A percentile compares a stretch with the other conserved stretches of the same genome.
phyloP scores from a whole-genome alignment of 1,140 invertebrate species.

The Dinoponera quadriceps region DNA sequence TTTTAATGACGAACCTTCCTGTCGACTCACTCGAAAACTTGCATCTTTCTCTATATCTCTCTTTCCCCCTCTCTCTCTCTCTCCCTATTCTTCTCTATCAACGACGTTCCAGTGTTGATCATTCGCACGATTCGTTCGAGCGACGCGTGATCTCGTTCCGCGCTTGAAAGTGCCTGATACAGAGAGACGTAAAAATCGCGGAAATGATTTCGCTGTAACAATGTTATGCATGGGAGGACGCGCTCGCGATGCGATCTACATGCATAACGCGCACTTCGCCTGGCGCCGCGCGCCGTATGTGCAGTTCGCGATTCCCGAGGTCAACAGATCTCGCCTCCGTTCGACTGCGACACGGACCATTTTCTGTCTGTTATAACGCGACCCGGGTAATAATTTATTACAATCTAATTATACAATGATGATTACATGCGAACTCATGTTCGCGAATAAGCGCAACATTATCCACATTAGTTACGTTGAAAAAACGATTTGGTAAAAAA shows the following conservation, averaged over 20 bases:
- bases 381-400: constrained; percentile 7
- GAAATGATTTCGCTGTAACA: constrained; percentile 50
- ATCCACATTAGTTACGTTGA: background rate
- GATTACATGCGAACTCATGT: background rate
- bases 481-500: too few species aligned
- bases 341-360: background rate
- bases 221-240: constrained; percentile 51
- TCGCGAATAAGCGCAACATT: background rate
- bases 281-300: constrained; percentile 28
- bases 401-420: background rate
- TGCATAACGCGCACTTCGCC: constrained; percentile 24
- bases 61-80: too few species aligned
- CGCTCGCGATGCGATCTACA: constrained; percentile 49
- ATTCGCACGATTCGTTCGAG: background rate
- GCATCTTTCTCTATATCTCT: too few species aligned
- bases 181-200: constrained; percentile 36
- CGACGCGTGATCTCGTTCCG: constrained; percentile 14
- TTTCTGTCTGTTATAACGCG: background rate
- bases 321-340: constrained; percentile 25
- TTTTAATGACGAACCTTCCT: background rate
- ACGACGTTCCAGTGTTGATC: too few species aligned
- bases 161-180: background rate
- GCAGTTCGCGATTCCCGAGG: constrained; percentile 23
- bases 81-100: background rate
- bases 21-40: background rate